Conservation (phyloP, 1,140 invertebrate species). For the Colletes latitarsis region DNA sequence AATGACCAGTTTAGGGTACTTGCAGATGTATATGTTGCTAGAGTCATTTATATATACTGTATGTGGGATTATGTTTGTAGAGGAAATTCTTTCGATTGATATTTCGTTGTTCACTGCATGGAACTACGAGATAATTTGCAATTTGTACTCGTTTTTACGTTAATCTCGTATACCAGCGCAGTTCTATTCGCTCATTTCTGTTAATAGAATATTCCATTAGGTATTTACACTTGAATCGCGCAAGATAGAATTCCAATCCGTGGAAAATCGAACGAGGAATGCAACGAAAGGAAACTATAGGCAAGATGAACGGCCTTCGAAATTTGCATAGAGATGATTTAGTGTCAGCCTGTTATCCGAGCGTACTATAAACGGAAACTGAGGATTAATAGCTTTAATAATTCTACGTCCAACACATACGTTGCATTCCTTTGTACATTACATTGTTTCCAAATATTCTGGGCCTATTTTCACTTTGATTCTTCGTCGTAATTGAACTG, state of each 20-base stretch:
- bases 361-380: conserved; percentile 14
- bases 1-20: no score
- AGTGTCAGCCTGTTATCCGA: background rate
- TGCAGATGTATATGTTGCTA: no score
- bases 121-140: no score
- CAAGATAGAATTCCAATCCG: conserved; percentile 4
- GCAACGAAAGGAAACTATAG: background rate
- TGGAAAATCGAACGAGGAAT: background rate
- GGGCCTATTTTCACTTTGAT: no score
- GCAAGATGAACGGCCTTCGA: conserved; percentile 19
- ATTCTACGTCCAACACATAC: background rate
- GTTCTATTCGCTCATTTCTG: background rate
- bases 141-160: no score
- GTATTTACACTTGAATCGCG: conserved; percentile 18
- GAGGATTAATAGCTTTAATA: conserved; percentile 33
- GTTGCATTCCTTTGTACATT: background rate
- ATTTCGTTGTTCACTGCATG: no score
- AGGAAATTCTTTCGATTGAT: no score
- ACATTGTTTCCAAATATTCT: background rate
- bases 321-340: conserved; percentile 45
- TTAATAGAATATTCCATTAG: conserved; percentile 30
- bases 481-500: no score
- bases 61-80: no score
- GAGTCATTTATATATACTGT: no score
- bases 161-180: background rate